These are phyloP conservation scores for Misgurnus mizolepis DNA, from an alignment of 2,113 vertebrate genomes.

Conservation along the genomic window DNA sequence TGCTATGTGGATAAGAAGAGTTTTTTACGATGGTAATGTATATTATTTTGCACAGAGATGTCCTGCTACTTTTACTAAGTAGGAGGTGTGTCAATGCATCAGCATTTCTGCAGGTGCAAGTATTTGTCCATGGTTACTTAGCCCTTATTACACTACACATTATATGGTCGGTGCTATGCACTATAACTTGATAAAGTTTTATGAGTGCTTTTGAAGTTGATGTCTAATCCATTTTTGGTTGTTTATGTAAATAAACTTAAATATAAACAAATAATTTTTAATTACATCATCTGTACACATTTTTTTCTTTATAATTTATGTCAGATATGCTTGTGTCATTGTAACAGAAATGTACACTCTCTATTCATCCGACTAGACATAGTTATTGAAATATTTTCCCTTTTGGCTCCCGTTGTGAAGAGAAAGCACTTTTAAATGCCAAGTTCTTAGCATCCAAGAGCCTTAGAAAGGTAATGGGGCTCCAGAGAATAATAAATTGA, in stretches of 20 bases:
- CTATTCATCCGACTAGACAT: background rate
- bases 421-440: constrained; percentile 61
- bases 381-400: constrained; percentile 14
- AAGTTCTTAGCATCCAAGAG: constrained; percentile 38
- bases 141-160: background rate
- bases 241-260: background rate
- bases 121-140: background rate
- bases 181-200: background rate
- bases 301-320: background rate
- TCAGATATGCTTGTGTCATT: background rate
- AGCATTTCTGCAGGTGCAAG: constrained; percentile 2
- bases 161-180: background rate
- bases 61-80: constrained; percentile 39
- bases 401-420: constrained; percentile 36
- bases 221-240: background rate
- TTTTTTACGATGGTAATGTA: background rate
- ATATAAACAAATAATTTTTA: background rate
- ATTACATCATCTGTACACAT: background rate
- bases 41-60: constrained; percentile 14
- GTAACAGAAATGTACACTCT: background rate
- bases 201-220: background rate
- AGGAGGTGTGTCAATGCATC: constrained; percentile 1
- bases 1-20: background rate
- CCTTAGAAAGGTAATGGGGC: constrained; percentile 50
- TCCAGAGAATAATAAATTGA: constrained; percentile 57